Evolutionary conservation across 1,140 invertebrate genomes (phyloP).

Genomic region (Formica selysi): DNA sequence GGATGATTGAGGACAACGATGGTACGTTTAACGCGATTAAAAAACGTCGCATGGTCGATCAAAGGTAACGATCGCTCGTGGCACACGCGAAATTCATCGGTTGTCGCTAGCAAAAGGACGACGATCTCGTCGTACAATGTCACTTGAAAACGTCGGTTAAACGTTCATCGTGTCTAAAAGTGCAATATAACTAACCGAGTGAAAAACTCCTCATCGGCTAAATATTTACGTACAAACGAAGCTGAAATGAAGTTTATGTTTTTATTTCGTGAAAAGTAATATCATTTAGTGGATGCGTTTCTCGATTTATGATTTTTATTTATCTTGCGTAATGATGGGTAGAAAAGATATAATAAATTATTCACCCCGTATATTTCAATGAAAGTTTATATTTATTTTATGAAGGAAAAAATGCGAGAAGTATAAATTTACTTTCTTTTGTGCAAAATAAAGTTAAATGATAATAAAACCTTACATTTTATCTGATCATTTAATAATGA

Average conservation of each 20-base stretch:
- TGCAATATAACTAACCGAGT: slow-evolving; percentile 41
- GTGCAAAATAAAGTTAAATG: neutral
- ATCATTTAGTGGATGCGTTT: neutral
- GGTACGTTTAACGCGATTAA: slow-evolving; percentile 68
- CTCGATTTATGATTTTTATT: neutral
- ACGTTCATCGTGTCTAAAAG: slow-evolving; percentile 33
- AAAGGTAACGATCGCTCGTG: slow-evolving; percentile 57
- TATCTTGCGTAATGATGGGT: neutral
- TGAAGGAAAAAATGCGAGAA: neutral
- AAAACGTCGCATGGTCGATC: slow-evolving; percentile 62
- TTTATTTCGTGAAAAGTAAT: slow-evolving; percentile 19
- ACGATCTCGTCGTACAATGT: slow-evolving; percentile 43
- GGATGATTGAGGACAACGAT: slow-evolving; percentile 57
- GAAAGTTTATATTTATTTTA: neutral
- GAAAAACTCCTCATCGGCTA: neutral
- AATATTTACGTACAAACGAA: slow-evolving; percentile 28
- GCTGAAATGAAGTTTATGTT: slow-evolving; percentile 22
- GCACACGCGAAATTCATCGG: slow-evolving; percentile 44
- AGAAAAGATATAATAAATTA: neutral
- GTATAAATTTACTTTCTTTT: neutral
- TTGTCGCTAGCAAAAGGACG: slow-evolving; percentile 25
- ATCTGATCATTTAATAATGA: neutral
- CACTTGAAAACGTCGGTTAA: slow-evolving; percentile 27
- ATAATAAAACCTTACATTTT: neutral
- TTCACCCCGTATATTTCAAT: neutral